phyloP scores from a whole-genome alignment of 2,797 vertebrate genomes.

The Rhyacichthys aspro region DNA sequence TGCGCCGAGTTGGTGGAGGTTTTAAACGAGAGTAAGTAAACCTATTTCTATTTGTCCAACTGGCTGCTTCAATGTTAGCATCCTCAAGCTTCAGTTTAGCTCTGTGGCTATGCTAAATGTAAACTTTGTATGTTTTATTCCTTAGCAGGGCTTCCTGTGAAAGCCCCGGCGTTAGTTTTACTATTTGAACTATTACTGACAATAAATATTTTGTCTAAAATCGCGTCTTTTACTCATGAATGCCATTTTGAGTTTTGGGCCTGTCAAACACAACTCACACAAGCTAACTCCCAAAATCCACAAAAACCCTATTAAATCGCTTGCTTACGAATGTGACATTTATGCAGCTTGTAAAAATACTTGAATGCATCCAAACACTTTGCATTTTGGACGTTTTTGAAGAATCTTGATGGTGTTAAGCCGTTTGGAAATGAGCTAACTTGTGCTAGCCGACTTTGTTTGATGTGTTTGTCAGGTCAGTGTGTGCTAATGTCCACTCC shows the following conservation, averaged over 20 bases:
- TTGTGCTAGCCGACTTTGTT: constrained; percentile 73
- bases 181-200: neutral
- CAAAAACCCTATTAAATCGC: neutral
- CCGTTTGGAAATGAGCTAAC: constrained; percentile 38
- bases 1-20: constrained; percentile 99
- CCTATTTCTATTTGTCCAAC: constrained; percentile 14
- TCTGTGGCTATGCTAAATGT: constrained; percentile 43
- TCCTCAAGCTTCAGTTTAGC: constrained; percentile 47
- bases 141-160: no score
- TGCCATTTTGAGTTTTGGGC: constrained; percentile 45
- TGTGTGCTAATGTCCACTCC: constrained; percentile 59
- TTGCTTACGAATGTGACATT: neutral
- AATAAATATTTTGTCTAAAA: neutral
- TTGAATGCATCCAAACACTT: fast-evolving
- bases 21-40: constrained; percentile 96
- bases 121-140: constrained; percentile 51
- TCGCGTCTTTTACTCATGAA: constrained; percentile 14
- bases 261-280: constrained; percentile 54
- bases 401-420: neutral
- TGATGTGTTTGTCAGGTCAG: constrained; percentile 77
- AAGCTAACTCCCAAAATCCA: constrained; percentile 1
- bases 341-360: neutral
- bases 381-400: fast-evolving
- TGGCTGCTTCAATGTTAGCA: constrained; percentile 48
- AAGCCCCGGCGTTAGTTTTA: neutral